phyloP scores from a whole-genome alignment of 1,140 invertebrate genomes.

The Panagrolaimus sp. region DNA sequence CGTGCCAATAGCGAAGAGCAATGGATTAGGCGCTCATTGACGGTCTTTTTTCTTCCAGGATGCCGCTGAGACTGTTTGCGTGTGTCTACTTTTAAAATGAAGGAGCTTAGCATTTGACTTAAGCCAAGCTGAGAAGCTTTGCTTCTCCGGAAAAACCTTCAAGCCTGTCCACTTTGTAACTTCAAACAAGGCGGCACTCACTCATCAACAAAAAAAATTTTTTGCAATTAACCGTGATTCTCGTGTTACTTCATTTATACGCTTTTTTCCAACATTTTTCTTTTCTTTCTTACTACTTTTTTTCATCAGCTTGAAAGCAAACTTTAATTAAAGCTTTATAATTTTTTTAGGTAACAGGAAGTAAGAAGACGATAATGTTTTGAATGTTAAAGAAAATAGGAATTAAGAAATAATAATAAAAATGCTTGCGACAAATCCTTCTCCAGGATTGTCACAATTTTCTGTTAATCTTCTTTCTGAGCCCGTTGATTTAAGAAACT shows the following conservation, averaged over 20 bases:
- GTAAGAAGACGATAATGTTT: too few species aligned
- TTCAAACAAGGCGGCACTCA: neutral
- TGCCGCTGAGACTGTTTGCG: conserved; percentile 15
- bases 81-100: conserved; percentile 2
- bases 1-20: conserved; percentile 11
- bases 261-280: neutral
- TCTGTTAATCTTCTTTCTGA: neutral
- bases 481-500: neutral
- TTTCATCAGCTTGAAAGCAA: too few species aligned
- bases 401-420: neutral
- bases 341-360: too few species aligned
- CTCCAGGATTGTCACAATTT: conserved; percentile 6
- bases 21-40: conserved; percentile 5
- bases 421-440: conserved; percentile 9
- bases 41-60: conserved; percentile 4
- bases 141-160: neutral
- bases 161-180: neutral
- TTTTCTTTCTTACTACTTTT: too few species aligned
- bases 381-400: too few species aligned
- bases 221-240: conserved; percentile 11
- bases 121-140: conserved; percentile 12
- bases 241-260: conserved; percentile 5
- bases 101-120: conserved; percentile 10
- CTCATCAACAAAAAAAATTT: neutral
- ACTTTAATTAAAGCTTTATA: too few species aligned